Evolutionary conservation across 1,140 invertebrate species (phyloP).

Genomic region (Ladona fulva): DNA sequence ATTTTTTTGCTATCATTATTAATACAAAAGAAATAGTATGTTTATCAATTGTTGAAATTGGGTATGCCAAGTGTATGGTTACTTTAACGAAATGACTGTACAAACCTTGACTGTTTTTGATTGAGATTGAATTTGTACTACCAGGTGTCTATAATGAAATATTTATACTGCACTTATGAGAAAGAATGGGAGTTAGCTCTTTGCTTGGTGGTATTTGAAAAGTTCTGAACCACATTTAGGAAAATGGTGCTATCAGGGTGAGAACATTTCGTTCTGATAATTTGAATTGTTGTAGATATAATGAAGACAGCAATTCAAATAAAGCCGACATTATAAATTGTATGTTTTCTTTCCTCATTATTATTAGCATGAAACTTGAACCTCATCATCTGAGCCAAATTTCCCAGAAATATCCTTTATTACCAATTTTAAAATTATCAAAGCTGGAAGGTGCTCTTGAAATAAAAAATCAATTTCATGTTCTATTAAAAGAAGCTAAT

Average conservation of each 20-base stretch:
- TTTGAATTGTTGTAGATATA: conserved; percentile 1
- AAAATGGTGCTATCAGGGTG: conserved; percentile 4
- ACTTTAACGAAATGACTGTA: background rate
- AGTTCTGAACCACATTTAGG: background rate
- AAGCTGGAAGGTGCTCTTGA: too few relatives aligned
- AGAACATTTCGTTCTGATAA: conserved; percentile 6
- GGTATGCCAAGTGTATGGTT: background rate
- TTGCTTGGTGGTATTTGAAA: conserved; percentile 6
- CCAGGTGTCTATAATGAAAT: background rate
- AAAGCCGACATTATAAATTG: background rate
- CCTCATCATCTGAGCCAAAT: too few relatives aligned
- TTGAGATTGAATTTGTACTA: background rate
- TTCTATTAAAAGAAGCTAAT: too few relatives aligned
- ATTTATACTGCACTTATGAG: conserved; percentile 3
- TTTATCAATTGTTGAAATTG: conserved; percentile 3
- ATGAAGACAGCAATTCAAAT: background rate
- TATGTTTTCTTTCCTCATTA: background rate
- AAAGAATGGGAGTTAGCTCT: background rate
- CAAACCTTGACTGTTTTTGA: background rate
- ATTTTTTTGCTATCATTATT: conserved; percentile 1
- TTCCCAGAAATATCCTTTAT: too few relatives aligned
- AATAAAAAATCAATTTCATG: too few relatives aligned
- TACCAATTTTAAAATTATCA: too few relatives aligned
- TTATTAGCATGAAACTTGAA: too few relatives aligned
- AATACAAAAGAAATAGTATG: background rate